Base-by-base conservation (phyloP, 2,888 invertebrate species). In the Acanthopleura granulata region DNA sequence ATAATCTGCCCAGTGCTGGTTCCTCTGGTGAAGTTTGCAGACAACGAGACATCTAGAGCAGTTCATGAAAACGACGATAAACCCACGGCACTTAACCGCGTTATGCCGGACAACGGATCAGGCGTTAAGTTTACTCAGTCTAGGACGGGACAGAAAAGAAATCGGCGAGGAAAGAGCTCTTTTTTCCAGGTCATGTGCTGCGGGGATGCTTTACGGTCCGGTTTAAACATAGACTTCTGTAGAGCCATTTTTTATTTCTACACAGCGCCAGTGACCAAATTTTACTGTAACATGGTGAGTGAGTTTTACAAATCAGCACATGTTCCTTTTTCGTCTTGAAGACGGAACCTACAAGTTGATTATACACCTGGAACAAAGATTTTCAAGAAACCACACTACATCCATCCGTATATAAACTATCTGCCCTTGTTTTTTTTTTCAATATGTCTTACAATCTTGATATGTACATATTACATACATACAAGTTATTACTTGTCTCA, bases 261-360 rank as follows among this genome's bases (percentile, higher is more conserved):
- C 78, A 85, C 85, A 18, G 89, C 90, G 14, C 90, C 90, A 12
- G 84, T 90, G 12, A 88, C 90, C 72, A 89, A 89, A 75, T 90
- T 90, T 79, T 83, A 82, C 74, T 80, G 80, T 62, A 85, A 86
- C 74, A 83, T 86, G 75, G 90, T 90, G 79, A 57, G 57, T 40
- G 40, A 40, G 3, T 40, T 40, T 6, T 40, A 40, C 9, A 3
- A 40, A 9, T 40, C 40, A 40, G 3, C 9, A 40, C 40, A 9
- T 40, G 40, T 40, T n/a, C n/a, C n/a, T n/a, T n/a, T n/a, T n/a
- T n/a, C n/a, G n/a, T n/a, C n/a, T n/a, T n/a, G n/a, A n/a, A n/a
- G n/a, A n/a, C n/a, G n/a, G n/a, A n/a, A n/a, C n/a, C n/a, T n/a
- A n/a, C n/a, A n/a, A n/a, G n/a, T n/a, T n/a, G n/a, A n/a, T n/a